Percentiles rank a stretch among this genome's conserved stretches.
These are phyloP conservation scores for Lates calcarifer DNA, from an alignment of 2,113 vertebrate genomes.

Conservation along the genomic window DNA sequence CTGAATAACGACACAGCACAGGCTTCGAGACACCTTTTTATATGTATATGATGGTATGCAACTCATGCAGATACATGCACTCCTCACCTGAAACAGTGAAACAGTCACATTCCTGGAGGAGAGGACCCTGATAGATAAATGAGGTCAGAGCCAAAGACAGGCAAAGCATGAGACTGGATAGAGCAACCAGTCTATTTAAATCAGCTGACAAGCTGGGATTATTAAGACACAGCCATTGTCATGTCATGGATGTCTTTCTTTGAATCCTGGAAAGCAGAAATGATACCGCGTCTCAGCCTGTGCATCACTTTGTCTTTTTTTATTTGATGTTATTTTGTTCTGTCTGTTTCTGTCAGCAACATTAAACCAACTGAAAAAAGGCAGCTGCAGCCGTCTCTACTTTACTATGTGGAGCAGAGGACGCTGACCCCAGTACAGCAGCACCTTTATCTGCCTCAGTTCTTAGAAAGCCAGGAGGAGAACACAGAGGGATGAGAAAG, in stretches of 20 bases:
- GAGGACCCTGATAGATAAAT: slow-evolving; percentile 46
- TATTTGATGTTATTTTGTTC: neutral
- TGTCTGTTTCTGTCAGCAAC: neutral
- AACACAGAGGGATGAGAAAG: slow-evolving; percentile 8
- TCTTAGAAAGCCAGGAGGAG: neutral
- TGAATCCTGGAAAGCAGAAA: slow-evolving; percentile 23
- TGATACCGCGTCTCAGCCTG: neutral
- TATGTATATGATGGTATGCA: neutral
- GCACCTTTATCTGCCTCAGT: neutral
- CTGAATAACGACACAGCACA: neutral
- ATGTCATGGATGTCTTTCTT: neutral
- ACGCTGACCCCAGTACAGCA: neutral
- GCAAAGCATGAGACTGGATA: neutral
- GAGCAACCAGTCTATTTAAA: neutral
- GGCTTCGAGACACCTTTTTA: neutral
- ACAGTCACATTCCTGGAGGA: slow-evolving; percentile 67
- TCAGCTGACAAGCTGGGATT: neutral
- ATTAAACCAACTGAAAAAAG: neutral
- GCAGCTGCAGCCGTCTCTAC: neutral
- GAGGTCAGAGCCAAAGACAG: slow-evolving; percentile 24
- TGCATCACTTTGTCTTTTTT: neutral
- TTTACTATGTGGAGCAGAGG: neutral
- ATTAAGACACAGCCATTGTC: neutral
- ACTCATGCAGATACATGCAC: neutral
- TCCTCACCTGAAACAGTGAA: slow-evolving; percentile 11